Percentiles rank a stretch among this genome's conserved stretches.
Evolutionary conservation across 2,888 invertebrate species (phyloP).

Genomic region (Agriopis aurantiaria): DNA sequence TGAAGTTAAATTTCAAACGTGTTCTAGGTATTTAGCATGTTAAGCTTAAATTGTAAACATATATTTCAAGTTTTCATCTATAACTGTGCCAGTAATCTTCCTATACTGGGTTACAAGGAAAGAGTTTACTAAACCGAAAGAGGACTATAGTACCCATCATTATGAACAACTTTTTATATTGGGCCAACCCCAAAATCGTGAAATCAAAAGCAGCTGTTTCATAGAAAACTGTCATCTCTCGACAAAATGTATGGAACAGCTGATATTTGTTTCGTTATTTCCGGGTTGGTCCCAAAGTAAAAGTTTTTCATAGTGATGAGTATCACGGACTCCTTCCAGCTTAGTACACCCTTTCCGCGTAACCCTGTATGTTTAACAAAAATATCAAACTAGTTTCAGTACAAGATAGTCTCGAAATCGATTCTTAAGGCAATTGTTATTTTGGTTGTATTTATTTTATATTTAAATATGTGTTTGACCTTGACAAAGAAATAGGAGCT

Average conservation of each 20-base stretch:
- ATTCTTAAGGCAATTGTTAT: neutral
- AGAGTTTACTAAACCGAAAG: too few relatives aligned
- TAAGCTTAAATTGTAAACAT: conserved; percentile 9
- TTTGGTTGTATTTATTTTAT: neutral
- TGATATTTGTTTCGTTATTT: too few relatives aligned
- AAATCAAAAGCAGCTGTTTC: too few relatives aligned
- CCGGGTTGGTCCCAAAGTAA: too few relatives aligned
- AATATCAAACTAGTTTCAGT: conserved; percentile 4
- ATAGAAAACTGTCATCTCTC: too few relatives aligned
- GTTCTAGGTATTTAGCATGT: conserved; percentile 20
- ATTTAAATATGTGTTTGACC: conserved; percentile 26
- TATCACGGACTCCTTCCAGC: too few relatives aligned
- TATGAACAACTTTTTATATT: too few relatives aligned
- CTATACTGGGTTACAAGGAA: neutral
- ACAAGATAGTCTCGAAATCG: neutral
- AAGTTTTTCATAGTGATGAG: too few relatives aligned
- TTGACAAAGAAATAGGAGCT: conserved; percentile 31
- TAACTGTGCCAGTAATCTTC: neutral
- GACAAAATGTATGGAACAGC: too few relatives aligned
- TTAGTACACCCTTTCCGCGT: too few relatives aligned
- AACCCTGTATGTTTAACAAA: neutral
- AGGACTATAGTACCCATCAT: too few relatives aligned
- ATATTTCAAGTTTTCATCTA: conserved; percentile 16
- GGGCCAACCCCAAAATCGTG: too few relatives aligned
- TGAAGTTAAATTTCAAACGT: conserved; percentile 28